Evolutionary conservation across 2,113 vertebrate genomes (phyloP), one percentile per base, ranked within the genome.

Genomic region (Pandion haliaetus): DNA sequence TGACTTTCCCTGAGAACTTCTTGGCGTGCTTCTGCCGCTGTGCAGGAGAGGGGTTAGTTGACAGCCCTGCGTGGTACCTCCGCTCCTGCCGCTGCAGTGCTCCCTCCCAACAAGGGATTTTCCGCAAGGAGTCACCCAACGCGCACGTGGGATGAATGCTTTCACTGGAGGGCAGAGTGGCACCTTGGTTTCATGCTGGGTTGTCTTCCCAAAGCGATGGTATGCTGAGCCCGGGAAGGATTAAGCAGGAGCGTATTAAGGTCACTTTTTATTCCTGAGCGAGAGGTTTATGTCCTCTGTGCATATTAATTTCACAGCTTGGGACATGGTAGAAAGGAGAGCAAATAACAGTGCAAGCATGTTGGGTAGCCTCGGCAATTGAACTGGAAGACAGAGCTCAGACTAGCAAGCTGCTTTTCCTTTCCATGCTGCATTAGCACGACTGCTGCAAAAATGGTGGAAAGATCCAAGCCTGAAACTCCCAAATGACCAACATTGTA

Each of bases 301-400:
- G 93, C 89, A 80, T 97, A 94, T 94, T 92, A 94, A 95, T 96
- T 92, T 95, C 44, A 47, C 71, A 91, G 89, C 71, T 61, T 83
- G 83, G 57, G 80, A 83, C 21, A 3, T 1, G 4, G 70, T 61
- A 82, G 78, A 54, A 79, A 25, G 50, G 78, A 91, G 38, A 90
- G 88, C 73, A 93, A 79, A 50, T 67, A 73, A 31, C 61, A 74
- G 61, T 23, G 5, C 34, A 17, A 20, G 34, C 4, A 2, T 50
- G 29, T 47, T 79, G 78, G n/a, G 44, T 45, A 85, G 84, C 73
- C 52, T 74, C 0, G 0, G 23, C 42, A 31, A 17, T 26, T 38
- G 65, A 78, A 26, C 62, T 79, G 74, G 34, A 21, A n/a, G 70
- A 81, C 62, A 49, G 73, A 42, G 42, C 52, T 63, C 23, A 26